Base-by-base conservation (phyloP, 2,888 invertebrate genomes). In the Hecatera dysodea region DNA sequence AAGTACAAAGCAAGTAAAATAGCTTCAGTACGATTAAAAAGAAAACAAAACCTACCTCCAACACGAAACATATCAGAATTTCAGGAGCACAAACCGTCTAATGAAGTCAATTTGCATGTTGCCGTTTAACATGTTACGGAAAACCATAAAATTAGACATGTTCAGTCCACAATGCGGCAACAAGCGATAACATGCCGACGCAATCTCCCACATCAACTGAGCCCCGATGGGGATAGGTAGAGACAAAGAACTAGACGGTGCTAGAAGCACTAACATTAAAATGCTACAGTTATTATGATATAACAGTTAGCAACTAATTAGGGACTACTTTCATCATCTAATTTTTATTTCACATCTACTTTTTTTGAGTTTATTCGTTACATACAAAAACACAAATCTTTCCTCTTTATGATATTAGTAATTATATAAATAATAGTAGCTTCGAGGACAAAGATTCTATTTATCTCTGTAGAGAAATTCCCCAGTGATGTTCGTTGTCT, bases 121-220 rank as follows among this genome's bases (percentile, higher is more conserved):
- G 24, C 66, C 59, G 66, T 76, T 73, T 46, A 62, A 67, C 72
- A 62, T 76, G 69, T 68, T 80, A 70, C 71, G 65, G 76, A 68
- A 68, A 75, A 63, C 76, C 83, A 75, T 82, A 75, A 79, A 84
- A 84, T 84, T 78, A 63, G 67, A 73, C 81, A 71, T 61, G 69
- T 73, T 69, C 73, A 59, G 69, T 71, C 78, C 83, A 87, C 78
- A 77, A 82, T 72, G 78, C 84, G 85, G 87, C 83, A 85, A 86
- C 86, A 87, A 87, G 69, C 78, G 82, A 88, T 89, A 89, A 84
- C 83, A 86, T 79, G 74, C 79, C 82, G 87, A 84, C 86, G 84
- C 86, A 89, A 90, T 90, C 89, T 87, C 78, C 69, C 81, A 76
- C 84, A 88, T 86, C 85, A 84, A 88, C 85, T 84, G 80, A 53